Evolutionary conservation across 2,113 vertebrate species (phyloP).

Genomic region (Cettia cetti): DNA sequence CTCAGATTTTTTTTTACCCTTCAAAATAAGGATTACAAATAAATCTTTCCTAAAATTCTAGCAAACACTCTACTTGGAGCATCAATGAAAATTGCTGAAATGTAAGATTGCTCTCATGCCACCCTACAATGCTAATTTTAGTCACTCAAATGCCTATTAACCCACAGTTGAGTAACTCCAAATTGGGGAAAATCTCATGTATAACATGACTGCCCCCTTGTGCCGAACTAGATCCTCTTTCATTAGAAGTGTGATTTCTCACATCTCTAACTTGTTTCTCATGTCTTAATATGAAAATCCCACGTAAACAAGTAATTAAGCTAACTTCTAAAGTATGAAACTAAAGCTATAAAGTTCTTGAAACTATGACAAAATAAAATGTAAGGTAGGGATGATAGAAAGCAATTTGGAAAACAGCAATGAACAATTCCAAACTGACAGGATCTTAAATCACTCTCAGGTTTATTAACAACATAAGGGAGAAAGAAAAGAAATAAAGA

Average conservation of each 20-base stretch:
- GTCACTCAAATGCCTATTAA: neutral
- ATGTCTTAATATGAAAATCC: neutral
- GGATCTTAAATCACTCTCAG: neutral
- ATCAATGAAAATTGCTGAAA: neutral
- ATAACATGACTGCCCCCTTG: slow-evolving; percentile 64
- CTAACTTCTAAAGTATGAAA: neutral
- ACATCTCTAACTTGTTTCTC: neutral
- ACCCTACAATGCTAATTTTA: neutral
- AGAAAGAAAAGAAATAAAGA: neutral
- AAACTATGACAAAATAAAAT: neutral
- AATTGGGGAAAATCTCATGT: neutral
- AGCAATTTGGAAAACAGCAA: neutral
- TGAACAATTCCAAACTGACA: neutral
- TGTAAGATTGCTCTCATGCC: neutral
- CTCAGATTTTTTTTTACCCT: neutral
- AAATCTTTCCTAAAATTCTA: neutral
- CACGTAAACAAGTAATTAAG: neutral
- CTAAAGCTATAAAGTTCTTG: neutral
- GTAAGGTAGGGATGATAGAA: neutral
- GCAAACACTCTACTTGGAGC: neutral
- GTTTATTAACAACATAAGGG: neutral
- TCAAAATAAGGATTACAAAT: neutral
- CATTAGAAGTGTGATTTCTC: neutral
- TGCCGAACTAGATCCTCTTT: neutral
- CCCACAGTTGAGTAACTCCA: neutral